Percentiles rank a stretch among this genome's conserved stretches.
Evolutionary conservation across 2,797 vertebrate species (phyloP).

Genomic region (Petrocephalus schoutedeni): DNA sequence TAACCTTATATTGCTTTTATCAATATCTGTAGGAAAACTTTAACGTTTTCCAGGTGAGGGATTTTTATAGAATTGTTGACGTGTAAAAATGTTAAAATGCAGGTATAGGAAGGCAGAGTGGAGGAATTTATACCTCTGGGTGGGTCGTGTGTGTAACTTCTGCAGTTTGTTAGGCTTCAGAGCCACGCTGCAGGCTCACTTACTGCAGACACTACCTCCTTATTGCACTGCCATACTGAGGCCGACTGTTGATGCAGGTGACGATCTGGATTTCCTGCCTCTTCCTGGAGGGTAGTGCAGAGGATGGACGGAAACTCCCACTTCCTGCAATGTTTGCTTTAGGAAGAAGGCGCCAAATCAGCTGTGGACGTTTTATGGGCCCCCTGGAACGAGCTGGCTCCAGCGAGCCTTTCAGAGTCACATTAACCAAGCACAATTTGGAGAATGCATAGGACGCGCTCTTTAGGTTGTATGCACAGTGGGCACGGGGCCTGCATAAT

Average conservation of each 20-base stretch:
- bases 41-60: background rate
- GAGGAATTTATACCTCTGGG: background rate
- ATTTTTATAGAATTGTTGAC: background rate
- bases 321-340: background rate
- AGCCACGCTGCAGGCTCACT: background rate
- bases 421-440: constrained; percentile 1
- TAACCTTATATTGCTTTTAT: background rate
- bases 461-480: background rate
- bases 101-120: background rate
- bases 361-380: background rate
- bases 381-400: background rate
- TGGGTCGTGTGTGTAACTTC: background rate
- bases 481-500: background rate
- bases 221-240: background rate
- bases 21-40: background rate
- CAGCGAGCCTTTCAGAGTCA: background rate
- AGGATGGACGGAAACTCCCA: background rate
- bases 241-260: background rate
- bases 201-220: background rate
- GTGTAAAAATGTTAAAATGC: background rate
- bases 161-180: background rate
- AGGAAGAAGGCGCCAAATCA: background rate
- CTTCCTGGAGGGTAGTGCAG: background rate
- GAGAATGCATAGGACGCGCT: background rate
- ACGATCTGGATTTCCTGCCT: background rate